Evolutionary conservation across 2,113 vertebrate genomes (phyloP), one percentile per base, ranked within the genome.

Genomic region (Lagopus muta): DNA sequence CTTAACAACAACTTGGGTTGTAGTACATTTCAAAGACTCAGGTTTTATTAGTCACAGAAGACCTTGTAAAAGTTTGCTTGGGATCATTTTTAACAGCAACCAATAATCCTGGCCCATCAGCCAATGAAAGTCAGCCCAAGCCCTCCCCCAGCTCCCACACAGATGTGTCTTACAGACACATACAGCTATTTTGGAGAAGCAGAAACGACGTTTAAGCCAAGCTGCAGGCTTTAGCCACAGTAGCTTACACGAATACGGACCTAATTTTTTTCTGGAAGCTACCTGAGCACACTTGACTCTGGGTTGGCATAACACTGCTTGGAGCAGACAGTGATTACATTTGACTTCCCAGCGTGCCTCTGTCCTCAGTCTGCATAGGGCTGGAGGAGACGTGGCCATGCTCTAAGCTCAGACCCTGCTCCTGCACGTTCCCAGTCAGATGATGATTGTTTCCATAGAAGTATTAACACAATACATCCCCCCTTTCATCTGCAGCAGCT

Each of bases 31-130:
- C 84, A 91, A 89, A 95, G 91, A 92, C 78, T 93, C 77, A 45
- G 89, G 89, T 94, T 96, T 96, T 96, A 94, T 93, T 91, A 92
- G 94, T 85, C 91, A 94, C 92, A 74, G 79, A 95, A 96, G 95
- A 92, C 82, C 91, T 91, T 93, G 91, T 92, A 93, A 94, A 95
- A 96, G 84, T 96, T 96, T 95, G 79, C 87, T 95, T 95, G 88
- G 91, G 87, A 96, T 86, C 64, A 74, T 77, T 96, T 93, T 94
- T 91, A 96, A 85, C 67, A 93, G 85, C 91, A 92, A 92, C 82
- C 87, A 95, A 93, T 89, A 95, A 93, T 92, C 87, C 84, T 92
- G 89, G 19, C 15, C 60, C 78, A 69, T 80, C 91, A 92, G 79
- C 87, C 89, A 96, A 91, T 82, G 91, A 89, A 85, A 95, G 89